Evolutionary conservation across 2,888 invertebrate genomes (phyloP).

Genomic region (Rotaria sp.): DNA sequence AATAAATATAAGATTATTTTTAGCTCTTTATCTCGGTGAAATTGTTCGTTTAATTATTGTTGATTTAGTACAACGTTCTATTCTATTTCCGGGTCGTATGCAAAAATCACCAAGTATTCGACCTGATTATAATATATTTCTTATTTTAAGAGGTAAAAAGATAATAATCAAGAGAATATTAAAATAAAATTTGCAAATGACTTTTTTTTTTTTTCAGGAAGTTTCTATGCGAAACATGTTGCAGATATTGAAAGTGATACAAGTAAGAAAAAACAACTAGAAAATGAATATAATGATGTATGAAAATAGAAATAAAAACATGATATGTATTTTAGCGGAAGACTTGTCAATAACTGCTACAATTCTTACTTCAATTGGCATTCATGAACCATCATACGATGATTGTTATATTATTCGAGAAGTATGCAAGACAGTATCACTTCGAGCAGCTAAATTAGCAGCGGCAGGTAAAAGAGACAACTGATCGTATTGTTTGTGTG

Average conservation of each 20-base stretch:
- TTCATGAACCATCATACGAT: conserved; percentile 65
- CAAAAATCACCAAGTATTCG: conserved; percentile 42
- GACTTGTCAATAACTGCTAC: not conserved
- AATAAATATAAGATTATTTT: not conserved
- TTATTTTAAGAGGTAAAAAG: not conserved
- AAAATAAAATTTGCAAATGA: not conserved
- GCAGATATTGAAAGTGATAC: conserved; percentile 77
- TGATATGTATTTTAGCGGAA: not conserved
- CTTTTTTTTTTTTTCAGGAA: conserved; percentile 61
- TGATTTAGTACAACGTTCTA: conserved; percentile 60
- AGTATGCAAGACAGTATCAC: conserved; percentile 82
- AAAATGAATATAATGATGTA: not conserved
- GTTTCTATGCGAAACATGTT: conserved; percentile 91
- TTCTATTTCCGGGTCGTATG: conserved; percentile 60
- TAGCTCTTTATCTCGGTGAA: conserved; percentile 60
- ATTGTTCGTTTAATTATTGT: conserved; percentile 64
- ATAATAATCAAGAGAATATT: not conserved
- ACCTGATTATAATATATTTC: conserved; percentile 27
- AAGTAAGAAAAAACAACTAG: not conserved
- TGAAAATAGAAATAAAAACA: not conserved
- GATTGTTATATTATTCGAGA: conserved; percentile 85
- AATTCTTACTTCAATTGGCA: conserved; percentile 32
- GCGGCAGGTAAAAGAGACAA: conserved; percentile 65
- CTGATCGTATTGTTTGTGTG: no score
- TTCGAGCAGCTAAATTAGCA: conserved; percentile 82